These are phyloP conservation scores for Cassiopea andromeda DNA, from an alignment of 30 jellyfish, hydroid and myxozoan species.

Conservation along the genomic window DNA sequence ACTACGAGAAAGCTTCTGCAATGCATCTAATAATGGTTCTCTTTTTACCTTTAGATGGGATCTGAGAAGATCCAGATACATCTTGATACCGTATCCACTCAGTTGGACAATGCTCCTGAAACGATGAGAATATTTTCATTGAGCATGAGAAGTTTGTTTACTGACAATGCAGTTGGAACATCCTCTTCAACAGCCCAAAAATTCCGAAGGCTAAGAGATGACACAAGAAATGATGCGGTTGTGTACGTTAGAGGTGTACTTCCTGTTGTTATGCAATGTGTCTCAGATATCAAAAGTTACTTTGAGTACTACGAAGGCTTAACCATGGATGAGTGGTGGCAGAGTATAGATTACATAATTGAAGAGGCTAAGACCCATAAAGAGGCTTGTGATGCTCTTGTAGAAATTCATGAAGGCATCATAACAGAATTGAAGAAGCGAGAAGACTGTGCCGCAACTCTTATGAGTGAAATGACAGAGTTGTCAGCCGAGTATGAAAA, in stretches of 20 bases:
- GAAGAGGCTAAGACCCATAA: conserved; percentile 33
- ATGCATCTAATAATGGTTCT: no score
- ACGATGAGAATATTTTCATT: conserved; percentile 29
- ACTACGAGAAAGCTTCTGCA: no score
- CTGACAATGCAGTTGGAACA: conserved; percentile 40
- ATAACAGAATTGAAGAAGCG: conserved; percentile 29
- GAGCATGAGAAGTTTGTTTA: conserved; percentile 36
- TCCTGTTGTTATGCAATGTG: conserved; percentile 42
- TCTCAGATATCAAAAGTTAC: conserved; percentile 22
- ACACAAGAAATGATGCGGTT: conserved; percentile 53
- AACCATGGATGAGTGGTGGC: conserved; percentile 61
- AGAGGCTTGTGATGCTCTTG: conserved; percentile 47
- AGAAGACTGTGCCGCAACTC: conserved; percentile 29
- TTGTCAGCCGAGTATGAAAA: conserved; percentile 42
- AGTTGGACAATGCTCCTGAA: neutral
- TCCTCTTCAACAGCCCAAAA: neutral
- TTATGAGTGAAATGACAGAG: conserved; percentile 34
- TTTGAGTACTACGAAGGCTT: conserved; percentile 37
- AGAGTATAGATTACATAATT: conserved; percentile 19
- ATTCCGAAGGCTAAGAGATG: conserved; percentile 20
- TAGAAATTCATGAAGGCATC: conserved; percentile 44
- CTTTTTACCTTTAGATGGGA: neutral
- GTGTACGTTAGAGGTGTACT: conserved; percentile 40
- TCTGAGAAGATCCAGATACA: neutral
- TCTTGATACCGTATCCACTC: neutral